A percentile compares a stretch with the other conserved stretches of the same genome.
These are phyloP conservation scores for Drosophila aldrichi DNA, from an alignment of 2,888 invertebrate species.

Conservation along the genomic window DNA sequence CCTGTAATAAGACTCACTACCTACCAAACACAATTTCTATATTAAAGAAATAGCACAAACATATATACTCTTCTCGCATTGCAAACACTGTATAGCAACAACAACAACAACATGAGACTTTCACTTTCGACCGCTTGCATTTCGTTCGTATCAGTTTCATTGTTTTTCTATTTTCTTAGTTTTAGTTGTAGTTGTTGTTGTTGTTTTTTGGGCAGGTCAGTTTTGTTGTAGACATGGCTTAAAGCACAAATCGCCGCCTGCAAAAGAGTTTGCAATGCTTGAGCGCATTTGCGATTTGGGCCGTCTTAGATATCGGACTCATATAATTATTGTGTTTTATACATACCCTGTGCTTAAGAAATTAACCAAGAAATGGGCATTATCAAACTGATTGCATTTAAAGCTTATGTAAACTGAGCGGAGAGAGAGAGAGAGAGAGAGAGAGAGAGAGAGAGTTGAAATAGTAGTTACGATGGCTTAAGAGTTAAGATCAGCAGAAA, in stretches of 20 bases:
- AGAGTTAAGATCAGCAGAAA: neutral
- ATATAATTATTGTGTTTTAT: conserved; percentile 66
- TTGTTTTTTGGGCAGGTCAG: conserved; percentile 70
- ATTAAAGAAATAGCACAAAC: neutral
- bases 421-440: neutral
- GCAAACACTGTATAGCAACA: neutral
- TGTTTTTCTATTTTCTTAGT: conserved; percentile 8
- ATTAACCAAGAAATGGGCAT: neutral
- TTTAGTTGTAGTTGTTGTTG: neutral
- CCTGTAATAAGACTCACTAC: fast-evolving
- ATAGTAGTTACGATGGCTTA: neutral
- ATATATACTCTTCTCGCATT: neutral
- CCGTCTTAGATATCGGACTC: conserved; percentile 38
- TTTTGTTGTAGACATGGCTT: conserved; percentile 46
- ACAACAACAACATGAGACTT: conserved; percentile 55
- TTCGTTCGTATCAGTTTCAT: conserved; percentile 12
- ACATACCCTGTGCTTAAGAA: conserved; percentile 36
- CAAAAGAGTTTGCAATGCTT: conserved; percentile 53
- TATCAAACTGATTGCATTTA: neutral
- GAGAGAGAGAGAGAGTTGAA: neutral
- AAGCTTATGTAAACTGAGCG: neutral
- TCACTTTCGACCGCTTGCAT: conserved; percentile 64
- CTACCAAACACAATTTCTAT: too few species aligned
- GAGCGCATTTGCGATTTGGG: conserved; percentile 76
- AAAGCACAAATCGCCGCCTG: conserved; percentile 36